These are phyloP conservation scores for Bellardia bayeri DNA, from an alignment of 2,888 invertebrate species.

Conservation along the genomic window DNA sequence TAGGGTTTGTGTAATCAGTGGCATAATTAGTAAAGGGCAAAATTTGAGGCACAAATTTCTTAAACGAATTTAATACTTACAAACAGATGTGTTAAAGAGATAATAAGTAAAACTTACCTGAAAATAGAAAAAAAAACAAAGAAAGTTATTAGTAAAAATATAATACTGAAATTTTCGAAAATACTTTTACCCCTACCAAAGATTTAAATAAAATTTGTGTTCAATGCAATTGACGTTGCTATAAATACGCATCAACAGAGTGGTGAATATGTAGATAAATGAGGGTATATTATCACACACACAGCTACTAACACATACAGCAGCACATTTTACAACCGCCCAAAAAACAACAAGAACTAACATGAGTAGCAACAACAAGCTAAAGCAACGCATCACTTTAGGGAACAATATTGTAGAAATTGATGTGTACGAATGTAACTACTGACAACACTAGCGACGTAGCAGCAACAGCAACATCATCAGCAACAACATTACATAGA, in stretches of 20 bases:
- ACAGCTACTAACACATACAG: neutral
- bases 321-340: conserved; percentile 5
- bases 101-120: conserved; percentile 25
- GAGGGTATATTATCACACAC: conserved; percentile 41
- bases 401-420: conserved; percentile 60
- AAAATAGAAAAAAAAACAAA: conserved; percentile 1
- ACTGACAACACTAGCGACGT: conserved; percentile 4
- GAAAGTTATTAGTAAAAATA: neutral
- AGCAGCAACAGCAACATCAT: conserved; percentile 5
- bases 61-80: conserved; percentile 5
- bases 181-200: neutral
- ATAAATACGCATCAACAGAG: conserved; percentile 45
- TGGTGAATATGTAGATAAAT: conserved; percentile 29
- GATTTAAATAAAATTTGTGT: conserved; percentile 42
- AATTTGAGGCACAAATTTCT: neutral
- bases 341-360: conserved; percentile 9
- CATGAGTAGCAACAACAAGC: conserved; percentile 22
- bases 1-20: neutral
- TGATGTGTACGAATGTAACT: conserved; percentile 56
- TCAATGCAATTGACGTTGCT: conserved; percentile 47
- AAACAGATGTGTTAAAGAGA: neutral
- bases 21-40: neutral
- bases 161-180: neutral
- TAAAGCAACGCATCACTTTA: conserved; percentile 57
- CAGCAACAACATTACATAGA: conserved; percentile 34